phyloP scores from a whole-genome alignment of 1,140 invertebrate species.

The Neodiprion lecontei region DNA sequence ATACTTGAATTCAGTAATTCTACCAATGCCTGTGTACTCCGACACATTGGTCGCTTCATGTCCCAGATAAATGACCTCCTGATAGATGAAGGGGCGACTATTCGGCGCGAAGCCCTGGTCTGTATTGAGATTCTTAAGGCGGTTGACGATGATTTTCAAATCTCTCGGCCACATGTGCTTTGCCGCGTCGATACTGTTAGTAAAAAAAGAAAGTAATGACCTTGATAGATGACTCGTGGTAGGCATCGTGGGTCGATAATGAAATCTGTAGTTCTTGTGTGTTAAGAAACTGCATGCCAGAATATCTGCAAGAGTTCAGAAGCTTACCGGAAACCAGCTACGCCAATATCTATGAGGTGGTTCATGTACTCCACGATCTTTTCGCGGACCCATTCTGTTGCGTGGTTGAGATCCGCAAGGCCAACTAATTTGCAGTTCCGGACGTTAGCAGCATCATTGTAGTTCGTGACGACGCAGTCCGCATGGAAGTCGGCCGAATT shows the following conservation, averaged over 20 bases:
- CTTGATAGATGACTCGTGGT: neutral
- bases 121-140: constrained; percentile 68
- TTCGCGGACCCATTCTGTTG: constrained; percentile 64
- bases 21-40: constrained; percentile 72
- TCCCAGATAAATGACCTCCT: constrained; percentile 84
- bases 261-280: too few species aligned
- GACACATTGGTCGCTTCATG: constrained; percentile 71
- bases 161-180: constrained; percentile 87
- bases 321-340: constrained; percentile 70
- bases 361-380: constrained; percentile 69
- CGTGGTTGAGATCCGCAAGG: constrained; percentile 71
- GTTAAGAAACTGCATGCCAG: neutral
- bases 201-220: constrained; percentile 21
- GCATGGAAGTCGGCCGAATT: constrained; percentile 63
- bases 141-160: constrained; percentile 68
- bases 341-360: constrained; percentile 67
- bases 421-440: constrained; percentile 70
- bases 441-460: constrained; percentile 68
- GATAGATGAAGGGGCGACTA: constrained; percentile 73
- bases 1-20: constrained; percentile 81
- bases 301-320: constrained; percentile 39
- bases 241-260: neutral
- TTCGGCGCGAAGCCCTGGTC: constrained; percentile 67
- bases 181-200: constrained; percentile 73
- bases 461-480: constrained; percentile 58